Evolutionary conservation across 1,140 invertebrate species (phyloP).

Genomic region (Drosophila pseudoobscura): DNA sequence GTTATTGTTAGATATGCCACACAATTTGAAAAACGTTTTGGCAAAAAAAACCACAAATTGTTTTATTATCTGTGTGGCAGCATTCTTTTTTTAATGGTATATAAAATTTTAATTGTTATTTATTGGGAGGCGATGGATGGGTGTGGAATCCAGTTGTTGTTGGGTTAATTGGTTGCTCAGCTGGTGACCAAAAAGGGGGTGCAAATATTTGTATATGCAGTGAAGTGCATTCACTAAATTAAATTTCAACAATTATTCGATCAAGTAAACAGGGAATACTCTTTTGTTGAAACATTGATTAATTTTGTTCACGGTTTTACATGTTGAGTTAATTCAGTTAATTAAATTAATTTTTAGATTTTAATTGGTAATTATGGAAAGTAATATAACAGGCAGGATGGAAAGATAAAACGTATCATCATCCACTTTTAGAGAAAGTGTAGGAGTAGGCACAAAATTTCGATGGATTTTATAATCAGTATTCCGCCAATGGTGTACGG

Average conservation of each 20-base stretch:
- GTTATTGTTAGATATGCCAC: slow-evolving; percentile 37
- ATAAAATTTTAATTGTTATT: slow-evolving; percentile 69
- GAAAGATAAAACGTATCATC: too few species aligned
- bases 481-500: too few species aligned
- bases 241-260: not conserved
- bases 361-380: too few species aligned
- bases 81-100: slow-evolving; percentile 16
- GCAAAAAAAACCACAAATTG: slow-evolving; percentile 63
- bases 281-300: too few species aligned
- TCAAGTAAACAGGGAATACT: too few species aligned
- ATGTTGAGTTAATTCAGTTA: too few species aligned
- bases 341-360: too few species aligned
- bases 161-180: slow-evolving; percentile 39
- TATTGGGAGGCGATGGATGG: slow-evolving; percentile 23
- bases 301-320: too few species aligned
- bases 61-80: slow-evolving; percentile 54
- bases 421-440: too few species aligned
- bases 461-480: too few species aligned
- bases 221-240: not conserved
- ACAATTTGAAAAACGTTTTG: slow-evolving; percentile 4
- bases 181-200: not conserved
- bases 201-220: not conserved
- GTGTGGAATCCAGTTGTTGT: slow-evolving; percentile 13
- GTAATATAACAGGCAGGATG: too few species aligned
- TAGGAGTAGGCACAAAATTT: too few species aligned